These are phyloP conservation scores for Drosophila ercepeae DNA, from an alignment of 1,140 invertebrate species.

Conservation along the genomic window DNA sequence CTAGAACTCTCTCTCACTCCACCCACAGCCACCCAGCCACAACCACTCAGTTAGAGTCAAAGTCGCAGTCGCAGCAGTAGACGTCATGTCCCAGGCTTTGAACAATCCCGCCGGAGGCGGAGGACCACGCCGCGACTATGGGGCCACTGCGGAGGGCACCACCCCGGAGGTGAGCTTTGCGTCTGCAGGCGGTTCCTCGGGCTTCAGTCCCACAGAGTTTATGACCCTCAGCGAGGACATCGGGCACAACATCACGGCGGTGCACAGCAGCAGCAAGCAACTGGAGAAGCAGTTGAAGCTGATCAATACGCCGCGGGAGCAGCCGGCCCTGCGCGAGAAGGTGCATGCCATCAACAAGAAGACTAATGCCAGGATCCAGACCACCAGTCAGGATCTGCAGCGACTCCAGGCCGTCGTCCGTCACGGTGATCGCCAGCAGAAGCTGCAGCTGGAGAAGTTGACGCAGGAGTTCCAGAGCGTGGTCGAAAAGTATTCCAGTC, in stretches of 20 bases:
- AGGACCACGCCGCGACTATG: slow-evolving; percentile 84
- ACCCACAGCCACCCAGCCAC: slow-evolving; percentile 47
- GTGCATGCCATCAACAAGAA: slow-evolving; percentile 90
- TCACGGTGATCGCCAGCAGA: slow-evolving; percentile 90
- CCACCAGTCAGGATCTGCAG: slow-evolving; percentile 89
- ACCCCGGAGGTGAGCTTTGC: slow-evolving; percentile 87
- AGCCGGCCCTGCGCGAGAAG: slow-evolving; percentile 83
- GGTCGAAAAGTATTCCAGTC: slow-evolving; percentile 89
- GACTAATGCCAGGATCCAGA: slow-evolving; percentile 90
- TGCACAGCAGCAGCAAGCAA: slow-evolving; percentile 88
- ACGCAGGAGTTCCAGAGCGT: slow-evolving; percentile 92
- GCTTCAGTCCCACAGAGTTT: slow-evolving; percentile 89
- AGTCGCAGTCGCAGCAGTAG: slow-evolving; percentile 8
- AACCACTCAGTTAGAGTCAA: slow-evolving; percentile 4
- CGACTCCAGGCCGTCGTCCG: slow-evolving; percentile 88
- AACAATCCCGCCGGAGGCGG: slow-evolving; percentile 60
- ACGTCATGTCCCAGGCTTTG: slow-evolving; percentile 65
- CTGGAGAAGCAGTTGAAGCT: slow-evolving; percentile 90
- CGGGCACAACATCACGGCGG: slow-evolving; percentile 90
- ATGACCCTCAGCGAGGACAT: slow-evolving; percentile 90
- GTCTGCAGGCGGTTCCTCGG: slow-evolving; percentile 78
- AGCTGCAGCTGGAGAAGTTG: slow-evolving; percentile 92
- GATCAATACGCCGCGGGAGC: slow-evolving; percentile 91
- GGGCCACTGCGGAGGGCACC: slow-evolving; percentile 76
- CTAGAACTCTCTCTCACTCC: neutral